Evolutionary conservation across 37 sponge, comb jelly and placozoan genomes (phyloP).

Genomic region (Aplysina aerophoba): DNA sequence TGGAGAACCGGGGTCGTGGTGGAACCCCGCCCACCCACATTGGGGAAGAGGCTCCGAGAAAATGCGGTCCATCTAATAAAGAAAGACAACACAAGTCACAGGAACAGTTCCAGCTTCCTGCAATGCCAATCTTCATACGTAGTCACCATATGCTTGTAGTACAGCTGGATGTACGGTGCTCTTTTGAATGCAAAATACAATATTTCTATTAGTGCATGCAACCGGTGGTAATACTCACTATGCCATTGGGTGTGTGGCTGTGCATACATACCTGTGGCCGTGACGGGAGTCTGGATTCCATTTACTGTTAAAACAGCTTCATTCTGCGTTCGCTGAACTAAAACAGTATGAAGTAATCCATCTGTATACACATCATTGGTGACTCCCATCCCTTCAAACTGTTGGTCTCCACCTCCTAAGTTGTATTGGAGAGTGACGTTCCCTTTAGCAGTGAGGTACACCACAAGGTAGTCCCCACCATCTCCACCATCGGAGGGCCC

Average conservation of each 20-base stretch:
- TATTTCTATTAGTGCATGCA: too few species aligned
- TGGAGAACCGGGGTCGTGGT: not conserved
- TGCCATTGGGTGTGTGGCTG: too few species aligned
- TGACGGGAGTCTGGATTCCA: too few species aligned
- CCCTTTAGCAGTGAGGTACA: constrained; percentile 27
- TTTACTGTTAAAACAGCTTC: not conserved
- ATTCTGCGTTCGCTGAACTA: not conserved
- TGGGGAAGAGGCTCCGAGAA: constrained; percentile 2
- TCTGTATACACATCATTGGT: not conserved
- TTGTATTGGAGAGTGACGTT: constrained; percentile 11
- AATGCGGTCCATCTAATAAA: constrained; percentile 5
- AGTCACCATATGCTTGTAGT: too few species aligned
- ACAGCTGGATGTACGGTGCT: too few species aligned
- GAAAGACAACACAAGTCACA: too few species aligned
- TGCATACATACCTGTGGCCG: not conserved
- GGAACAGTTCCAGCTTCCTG: too few species aligned
- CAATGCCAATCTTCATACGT: too few species aligned
- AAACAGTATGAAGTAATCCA: not conserved
- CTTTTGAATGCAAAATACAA: too few species aligned
- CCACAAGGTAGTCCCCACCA: not conserved
- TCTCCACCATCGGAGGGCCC: not conserved
- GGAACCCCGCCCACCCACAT: constrained; percentile 61
- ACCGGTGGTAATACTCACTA: too few species aligned
- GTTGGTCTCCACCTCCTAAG: not conserved
- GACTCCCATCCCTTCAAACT: not conserved